phyloP scores from a whole-genome alignment of 2,797 vertebrate genomes.

The Meda fulgida region DNA sequence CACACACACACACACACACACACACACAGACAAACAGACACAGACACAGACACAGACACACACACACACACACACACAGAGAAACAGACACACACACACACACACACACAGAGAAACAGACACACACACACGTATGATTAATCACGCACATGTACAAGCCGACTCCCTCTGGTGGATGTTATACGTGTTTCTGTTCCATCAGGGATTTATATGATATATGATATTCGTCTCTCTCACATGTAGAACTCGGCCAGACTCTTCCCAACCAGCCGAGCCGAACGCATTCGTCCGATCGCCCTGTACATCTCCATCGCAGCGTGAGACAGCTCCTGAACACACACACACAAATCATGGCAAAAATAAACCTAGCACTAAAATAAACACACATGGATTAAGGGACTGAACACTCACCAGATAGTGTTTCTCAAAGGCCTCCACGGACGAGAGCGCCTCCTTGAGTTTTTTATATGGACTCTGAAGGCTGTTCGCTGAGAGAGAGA shows the following conservation, averaged over 20 bases:
- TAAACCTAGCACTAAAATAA: not conserved
- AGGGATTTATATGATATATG: too few species aligned
- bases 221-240: conserved; percentile 80
- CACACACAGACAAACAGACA: too few species aligned
- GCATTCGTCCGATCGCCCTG: conserved; percentile 86
- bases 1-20: too few species aligned
- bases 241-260: conserved; percentile 97
- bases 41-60: too few species aligned
- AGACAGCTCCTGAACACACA: conserved; percentile 86
- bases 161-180: too few species aligned
- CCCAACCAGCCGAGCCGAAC: conserved; percentile 92
- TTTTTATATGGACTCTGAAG: conserved; percentile 98
- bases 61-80: too few species aligned
- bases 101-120: too few species aligned
- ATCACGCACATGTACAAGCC: not conserved
- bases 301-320: conserved; percentile 97
- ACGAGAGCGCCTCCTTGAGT: conserved; percentile 95
- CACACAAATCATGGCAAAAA: not conserved
- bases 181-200: not conserved
- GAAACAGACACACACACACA: too few species aligned
- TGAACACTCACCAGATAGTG: conserved; percentile 90
- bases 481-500: conserved; percentile 82
- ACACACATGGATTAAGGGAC: not conserved
- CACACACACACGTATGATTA: not conserved
- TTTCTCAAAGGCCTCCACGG: conserved; percentile 95